Evolutionary conservation across 1,140 invertebrate species (phyloP).

Genomic region (Heliconius eleuchia): DNA sequence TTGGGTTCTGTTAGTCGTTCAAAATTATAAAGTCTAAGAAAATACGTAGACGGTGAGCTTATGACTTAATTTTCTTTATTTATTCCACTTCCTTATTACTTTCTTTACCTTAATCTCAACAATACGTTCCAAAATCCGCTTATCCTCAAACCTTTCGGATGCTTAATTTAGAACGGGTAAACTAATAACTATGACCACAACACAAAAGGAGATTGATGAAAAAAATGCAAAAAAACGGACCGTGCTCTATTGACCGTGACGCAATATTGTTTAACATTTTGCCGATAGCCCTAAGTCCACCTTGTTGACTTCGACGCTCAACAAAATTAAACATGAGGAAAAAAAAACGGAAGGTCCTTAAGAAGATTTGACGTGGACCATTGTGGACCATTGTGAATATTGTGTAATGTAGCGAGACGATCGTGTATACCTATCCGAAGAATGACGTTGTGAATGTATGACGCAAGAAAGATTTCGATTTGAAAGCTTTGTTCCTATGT

Average conservation of each 20-base stretch:
- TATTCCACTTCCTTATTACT: slow-evolving; percentile 38
- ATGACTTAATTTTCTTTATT: no score
- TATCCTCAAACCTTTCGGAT: slow-evolving; percentile 53
- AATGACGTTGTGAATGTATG: slow-evolving; percentile 41
- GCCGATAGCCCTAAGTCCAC: slow-evolving; percentile 72
- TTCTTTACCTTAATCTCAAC: neutral
- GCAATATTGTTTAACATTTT: slow-evolving; percentile 79
- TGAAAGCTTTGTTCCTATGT: slow-evolving; percentile 36
- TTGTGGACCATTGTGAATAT: slow-evolving; percentile 72
- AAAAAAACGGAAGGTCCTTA: slow-evolving; percentile 71
- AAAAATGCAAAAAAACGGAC: slow-evolving; percentile 60
- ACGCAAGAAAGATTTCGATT: neutral
- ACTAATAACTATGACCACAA: slow-evolving; percentile 54
- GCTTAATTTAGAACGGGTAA: slow-evolving; percentile 50
- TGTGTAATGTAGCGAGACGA: slow-evolving; percentile 77
- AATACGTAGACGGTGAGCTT: no score
- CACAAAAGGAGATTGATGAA: slow-evolving; percentile 46
- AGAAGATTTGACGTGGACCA: slow-evolving; percentile 62
- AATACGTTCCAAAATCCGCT: slow-evolving; percentile 13
- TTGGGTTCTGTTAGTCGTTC: no score
- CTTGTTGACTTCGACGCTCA: slow-evolving; percentile 74
- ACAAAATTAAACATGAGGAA: slow-evolving; percentile 69
- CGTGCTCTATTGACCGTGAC: slow-evolving; percentile 76
- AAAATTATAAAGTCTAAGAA: no score
- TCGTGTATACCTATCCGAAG: slow-evolving; percentile 42